Base-by-base conservation (phyloP, 2,797 vertebrate genomes). In the Bradypus variegatus region DNA sequence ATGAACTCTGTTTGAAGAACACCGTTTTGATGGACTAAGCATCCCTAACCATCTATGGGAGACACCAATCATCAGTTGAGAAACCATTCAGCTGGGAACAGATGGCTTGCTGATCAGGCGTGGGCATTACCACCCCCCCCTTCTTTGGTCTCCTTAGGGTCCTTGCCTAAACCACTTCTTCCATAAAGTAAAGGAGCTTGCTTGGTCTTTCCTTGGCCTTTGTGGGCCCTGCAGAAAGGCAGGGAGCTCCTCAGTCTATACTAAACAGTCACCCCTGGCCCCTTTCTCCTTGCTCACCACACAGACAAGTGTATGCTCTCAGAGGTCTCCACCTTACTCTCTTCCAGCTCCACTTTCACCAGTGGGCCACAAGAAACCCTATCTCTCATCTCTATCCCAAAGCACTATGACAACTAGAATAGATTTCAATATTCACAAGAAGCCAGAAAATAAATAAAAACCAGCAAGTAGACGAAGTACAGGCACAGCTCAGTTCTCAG, bases 361-460 rank as follows among this genome's bases (percentile, higher is more conserved):
- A 2, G 0, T 6, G 18, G 38, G 58, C 85, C 87, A 41, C 8
- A 60, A 25, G 41, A 82, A 92, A 65, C 79, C 67, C 70, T 16
- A 33, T 62, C 53, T 64, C 70, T 91, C 78, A 70, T 29, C 69
- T 67, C 73, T 86, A 33, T 70, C 41, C 83, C 78, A 45, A 91
- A 88, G 53, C 77, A 58, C 62, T 45, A 36, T 23, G 41, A 27
- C 65, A 81, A 33, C n/a, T 31, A 89, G 36, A 78, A 29, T 55
- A 92, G 83, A 88, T 29, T 15, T 78, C 84, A 86, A 67, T 41
- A 67, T 64, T 58, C 60, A 9, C 36, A 88, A 77, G 69, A 93
- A 92, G 82, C 69, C 62, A 94, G 88, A 67, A 67, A 53, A 91
- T n/a, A 41, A 65, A 79, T 18, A n/a, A 85, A 80, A 80, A 8